phyloP scores from a whole-genome alignment of 1,140 invertebrate species.

The Euura lappo region DNA sequence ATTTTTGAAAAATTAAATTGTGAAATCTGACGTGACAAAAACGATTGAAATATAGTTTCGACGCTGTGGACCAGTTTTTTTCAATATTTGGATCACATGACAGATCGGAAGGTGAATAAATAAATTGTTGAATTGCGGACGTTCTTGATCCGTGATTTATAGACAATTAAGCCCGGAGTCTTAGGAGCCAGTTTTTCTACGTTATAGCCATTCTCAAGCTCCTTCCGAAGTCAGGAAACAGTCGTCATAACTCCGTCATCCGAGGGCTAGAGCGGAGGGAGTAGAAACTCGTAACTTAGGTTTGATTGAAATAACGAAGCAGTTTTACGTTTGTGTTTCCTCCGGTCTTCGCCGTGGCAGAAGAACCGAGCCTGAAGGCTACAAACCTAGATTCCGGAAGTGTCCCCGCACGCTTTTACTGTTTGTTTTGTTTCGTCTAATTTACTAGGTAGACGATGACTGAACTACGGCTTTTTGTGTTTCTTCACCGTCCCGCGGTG shows the following conservation, averaged over 20 bases:
- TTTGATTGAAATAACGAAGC: conserved; percentile 7
- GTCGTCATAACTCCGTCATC: conserved; percentile 6
- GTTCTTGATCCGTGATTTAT: not conserved
- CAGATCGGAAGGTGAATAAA: no score
- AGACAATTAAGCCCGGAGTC: not conserved
- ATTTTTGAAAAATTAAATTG: no score
- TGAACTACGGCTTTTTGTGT: conserved; percentile 4
- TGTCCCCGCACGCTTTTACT: not conserved
- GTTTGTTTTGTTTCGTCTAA: conserved; percentile 3
- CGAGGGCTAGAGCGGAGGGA: not conserved
- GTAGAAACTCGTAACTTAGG: conserved; percentile 5
- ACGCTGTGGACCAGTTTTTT: no score
- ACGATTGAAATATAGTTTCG: no score
- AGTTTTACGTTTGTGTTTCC: conserved; percentile 3
- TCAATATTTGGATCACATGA: no score
- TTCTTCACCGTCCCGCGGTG: not conserved
- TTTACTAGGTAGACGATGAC: conserved; percentile 2
- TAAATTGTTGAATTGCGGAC: not conserved
- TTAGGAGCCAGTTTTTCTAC: no score
- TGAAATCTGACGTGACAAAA: no score
- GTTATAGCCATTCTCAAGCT: not conserved
- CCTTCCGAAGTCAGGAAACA: conserved; percentile 1
- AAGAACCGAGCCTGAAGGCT: not conserved
- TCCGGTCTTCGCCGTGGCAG: not conserved
- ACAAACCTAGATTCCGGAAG: conserved; percentile 2